These are phyloP conservation scores for Zaprionus nigranus DNA, from an alignment of 1,140 invertebrate genomes.

Conservation along the genomic window DNA sequence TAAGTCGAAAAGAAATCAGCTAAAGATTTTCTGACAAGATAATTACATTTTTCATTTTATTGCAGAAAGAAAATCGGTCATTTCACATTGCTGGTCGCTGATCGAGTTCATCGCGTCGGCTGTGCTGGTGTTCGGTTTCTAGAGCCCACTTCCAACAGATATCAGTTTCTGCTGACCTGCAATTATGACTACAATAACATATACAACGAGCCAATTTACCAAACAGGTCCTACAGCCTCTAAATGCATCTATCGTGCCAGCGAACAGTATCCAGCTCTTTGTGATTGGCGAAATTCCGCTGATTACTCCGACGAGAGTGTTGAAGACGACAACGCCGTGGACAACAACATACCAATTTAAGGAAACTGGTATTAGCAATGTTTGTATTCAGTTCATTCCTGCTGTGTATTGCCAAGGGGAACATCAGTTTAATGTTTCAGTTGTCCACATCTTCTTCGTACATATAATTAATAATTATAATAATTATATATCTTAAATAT, in stretches of 20 bases:
- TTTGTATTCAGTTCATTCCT: neutral
- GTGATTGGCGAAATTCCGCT: slow-evolving; percentile 58
- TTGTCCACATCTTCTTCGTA: neutral
- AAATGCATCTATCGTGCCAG: slow-evolving; percentile 61
- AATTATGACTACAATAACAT: slow-evolving; percentile 79
- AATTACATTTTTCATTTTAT: neutral
- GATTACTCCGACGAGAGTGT: slow-evolving; percentile 55
- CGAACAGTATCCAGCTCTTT: slow-evolving; percentile 62
- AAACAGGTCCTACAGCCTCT: slow-evolving; percentile 56
- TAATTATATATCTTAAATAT: too few relatives aligned
- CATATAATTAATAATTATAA: too few relatives aligned
- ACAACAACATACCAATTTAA: slow-evolving; percentile 58
- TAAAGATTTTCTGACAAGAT: neutral
- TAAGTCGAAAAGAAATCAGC: slow-evolving; percentile 37
- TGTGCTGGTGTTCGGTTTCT: slow-evolving; percentile 70
- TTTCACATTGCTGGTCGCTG: slow-evolving; percentile 69
- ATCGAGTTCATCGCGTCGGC: slow-evolving; percentile 71
- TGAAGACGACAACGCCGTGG: slow-evolving; percentile 50
- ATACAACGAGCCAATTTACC: slow-evolving; percentile 65
- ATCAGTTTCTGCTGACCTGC: slow-evolving; percentile 71
- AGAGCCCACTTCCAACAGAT: slow-evolving; percentile 42
- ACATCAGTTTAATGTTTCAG: neutral
- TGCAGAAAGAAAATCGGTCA: slow-evolving; percentile 76
- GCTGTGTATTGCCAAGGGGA: neutral
- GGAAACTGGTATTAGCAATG: neutral